phyloP scores from a whole-genome alignment of 2,888 invertebrate species.

The Leptinotarsa haldemani region DNA sequence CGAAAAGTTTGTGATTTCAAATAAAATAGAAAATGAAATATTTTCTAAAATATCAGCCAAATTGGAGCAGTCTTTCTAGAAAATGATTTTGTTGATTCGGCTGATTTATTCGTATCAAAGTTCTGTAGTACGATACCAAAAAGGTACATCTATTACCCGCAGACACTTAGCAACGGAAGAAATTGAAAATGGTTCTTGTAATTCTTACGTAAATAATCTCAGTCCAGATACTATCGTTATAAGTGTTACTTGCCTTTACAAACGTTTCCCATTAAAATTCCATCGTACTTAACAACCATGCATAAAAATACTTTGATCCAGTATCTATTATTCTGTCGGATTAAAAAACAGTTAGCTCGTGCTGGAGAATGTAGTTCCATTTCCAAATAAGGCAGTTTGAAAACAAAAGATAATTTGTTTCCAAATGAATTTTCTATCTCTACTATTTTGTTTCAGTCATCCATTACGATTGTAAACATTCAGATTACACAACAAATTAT shows the following conservation, averaged over 20 bases:
- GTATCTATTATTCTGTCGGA: not conserved
- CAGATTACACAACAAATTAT: slow-evolving; percentile 1
- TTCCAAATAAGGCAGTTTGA: not conserved
- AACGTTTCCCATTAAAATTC: not conserved
- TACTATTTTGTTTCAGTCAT: not conserved
- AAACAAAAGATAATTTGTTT: slow-evolving; percentile 5
- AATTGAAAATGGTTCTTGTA: too few relatives aligned
- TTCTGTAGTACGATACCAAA: too few relatives aligned
- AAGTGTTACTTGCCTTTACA: too few relatives aligned
- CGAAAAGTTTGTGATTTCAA: too few relatives aligned
- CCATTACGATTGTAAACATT: not conserved
- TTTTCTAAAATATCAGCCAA: not conserved
- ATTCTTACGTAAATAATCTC: too few relatives aligned
- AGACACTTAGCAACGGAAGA: too few relatives aligned
- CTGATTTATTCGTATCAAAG: too few relatives aligned
- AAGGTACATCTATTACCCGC: too few relatives aligned
- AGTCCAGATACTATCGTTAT: too few relatives aligned
- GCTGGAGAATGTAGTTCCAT: not conserved
- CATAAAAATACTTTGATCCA: not conserved
- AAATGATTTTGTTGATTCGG: too few relatives aligned
- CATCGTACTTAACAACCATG: not conserved
- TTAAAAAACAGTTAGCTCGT: not conserved
- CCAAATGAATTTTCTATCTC: not conserved
- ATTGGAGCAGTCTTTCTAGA: too few relatives aligned
- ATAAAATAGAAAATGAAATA: not conserved